Evolutionary conservation across 1,140 invertebrate species (phyloP), one percentile per base, ranked within the genome.

Genomic region (Ceratitis capitata): DNA sequence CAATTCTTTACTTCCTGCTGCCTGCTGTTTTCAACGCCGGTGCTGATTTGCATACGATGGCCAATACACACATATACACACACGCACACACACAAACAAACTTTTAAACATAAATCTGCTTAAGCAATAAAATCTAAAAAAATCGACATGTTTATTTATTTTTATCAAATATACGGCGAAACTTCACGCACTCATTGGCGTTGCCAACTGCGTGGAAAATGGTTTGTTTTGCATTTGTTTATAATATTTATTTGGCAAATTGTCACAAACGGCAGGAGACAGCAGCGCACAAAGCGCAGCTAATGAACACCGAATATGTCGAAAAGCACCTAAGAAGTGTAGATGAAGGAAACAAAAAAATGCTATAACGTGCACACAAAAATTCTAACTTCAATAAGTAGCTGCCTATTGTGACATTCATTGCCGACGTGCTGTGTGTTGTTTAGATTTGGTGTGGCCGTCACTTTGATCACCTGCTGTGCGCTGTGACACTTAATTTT

Each of bases 171-270:
- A 47, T 78, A 39, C 39, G n/a, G n/a, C 19, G 23, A 47, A 42
- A 47, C 26, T 47, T 78, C 69, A 78, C 42, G 69, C 69, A 12
- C 39, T 78, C 39, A 19, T 78, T 78, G 23, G n/a, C 69, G 39
- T 78, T 78, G n/a, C 69, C 69, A 78, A 78, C 69, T 78, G 39
- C 23, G 69, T 26, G n/a, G 69, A 78, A 78, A 78, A 78, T 78
- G 23, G 23, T 45, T 78, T 78, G 32, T 78, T 45, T 78, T 42
- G 39, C 35, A 78, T 78, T 45, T 78, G 39, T 23, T 42, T 78
- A n/a, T n/a, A 78, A 45, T 78, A 26, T 78, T 78, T 78, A 78
- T 42, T 78, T 45, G 69, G 69, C 69, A 47, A 42, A 78, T 12
- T 64, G 61, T 42, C 39, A 45, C 9, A 45, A 39, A 19, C 39